Evolutionary conservation across 2,797 vertebrate species (phyloP), one percentile per base, ranked within the genome.

Genomic region (Brotula barbata): DNA sequence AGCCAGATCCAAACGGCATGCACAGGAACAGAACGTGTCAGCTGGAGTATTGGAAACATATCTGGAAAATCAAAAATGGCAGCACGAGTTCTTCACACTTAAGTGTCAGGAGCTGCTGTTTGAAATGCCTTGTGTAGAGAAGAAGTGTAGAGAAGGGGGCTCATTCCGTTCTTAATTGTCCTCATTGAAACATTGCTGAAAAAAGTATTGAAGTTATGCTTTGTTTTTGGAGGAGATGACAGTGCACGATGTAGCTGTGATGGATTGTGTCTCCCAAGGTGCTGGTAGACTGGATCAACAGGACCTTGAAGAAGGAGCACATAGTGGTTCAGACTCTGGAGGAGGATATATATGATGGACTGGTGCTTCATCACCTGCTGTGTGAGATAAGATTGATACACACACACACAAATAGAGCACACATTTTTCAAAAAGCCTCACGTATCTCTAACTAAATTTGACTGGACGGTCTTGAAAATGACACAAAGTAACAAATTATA

Each of bases 311-410:
- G 55, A 17, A 70, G 0, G 94, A 99, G 51, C 94, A 98, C 81
- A 95, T 98, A 2, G 91, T 98, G 47, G 93, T 97, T 58, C 92
- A 90, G 81, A 92, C 83, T 69, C 72, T 99, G 85, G 94, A 97
- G 70, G 94, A 98, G 64, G 97, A 99, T 83, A 68, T 98, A 14
- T 98, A 83, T 0, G 96, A 99, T 12, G 96, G 97, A 16, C 90
- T 99, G 49, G 89, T 98, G n/a, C 91, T 99, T 72, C 94, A 98
- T 85, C 95, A 98, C 81, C 91, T 99, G 48, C 85, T 97, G 73
- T 89, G 97, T 98, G 86, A 94, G 93, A 61, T 57, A 41, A 40
- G 40, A 13, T 28, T 9, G 22, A 48, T 44, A 7, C 48, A 39
- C 49, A 15, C 16, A 15, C 50, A 40, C 57, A 36, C 40, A 33